These are phyloP conservation scores for Ophioninae sp. DNA, from an alignment of 2,888 invertebrate species.

Conservation along the genomic window DNA sequence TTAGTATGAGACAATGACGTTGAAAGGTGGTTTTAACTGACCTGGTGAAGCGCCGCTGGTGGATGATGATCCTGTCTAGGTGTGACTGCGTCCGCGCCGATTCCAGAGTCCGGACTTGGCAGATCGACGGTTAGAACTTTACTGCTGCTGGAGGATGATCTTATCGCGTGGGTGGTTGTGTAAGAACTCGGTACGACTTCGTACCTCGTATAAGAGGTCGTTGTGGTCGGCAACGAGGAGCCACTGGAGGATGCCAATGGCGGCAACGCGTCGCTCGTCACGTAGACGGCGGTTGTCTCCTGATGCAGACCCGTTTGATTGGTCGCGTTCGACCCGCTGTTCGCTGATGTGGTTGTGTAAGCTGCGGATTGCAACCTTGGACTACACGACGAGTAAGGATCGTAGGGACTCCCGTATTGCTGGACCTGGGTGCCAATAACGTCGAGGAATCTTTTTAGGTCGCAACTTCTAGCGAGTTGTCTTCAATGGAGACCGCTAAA, in stretches of 20 bases:
- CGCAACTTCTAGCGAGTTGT: background rate
- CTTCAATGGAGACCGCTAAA: too few relatives aligned
- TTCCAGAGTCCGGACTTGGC: constrained; percentile 97
- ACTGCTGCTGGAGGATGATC: constrained; percentile 79
- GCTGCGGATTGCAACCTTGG: constrained; percentile 76
- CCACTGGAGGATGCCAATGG: constrained; percentile 82
- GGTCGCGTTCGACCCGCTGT: constrained; percentile 70
- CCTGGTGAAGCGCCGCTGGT: constrained; percentile 94
- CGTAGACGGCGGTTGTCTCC: constrained; percentile 83
- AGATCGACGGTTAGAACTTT: constrained; percentile 94
- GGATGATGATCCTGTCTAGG: constrained; percentile 83
- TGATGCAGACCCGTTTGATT: constrained; percentile 76
- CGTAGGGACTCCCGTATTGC: constrained; percentile 79
- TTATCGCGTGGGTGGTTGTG: constrained; percentile 78
- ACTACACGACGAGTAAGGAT: constrained; percentile 78
- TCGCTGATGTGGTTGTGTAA: constrained; percentile 76
- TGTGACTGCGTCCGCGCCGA: constrained; percentile 96
- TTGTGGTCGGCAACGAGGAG: constrained; percentile 84
- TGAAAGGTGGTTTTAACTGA: constrained; percentile 76
- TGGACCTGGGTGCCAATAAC: constrained; percentile 68
- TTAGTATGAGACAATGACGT: too few relatives aligned
- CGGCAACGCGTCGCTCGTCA: constrained; percentile 82
- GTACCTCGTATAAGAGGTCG: constrained; percentile 80
- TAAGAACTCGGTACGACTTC: constrained; percentile 80
- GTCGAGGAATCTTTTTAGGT: background rate